A percentile compares a stretch with the other conserved stretches of the same genome.
Evolutionary conservation across 2,888 invertebrate genomes (phyloP).

Genomic region (Scaptomyza cyrtandrae): DNA sequence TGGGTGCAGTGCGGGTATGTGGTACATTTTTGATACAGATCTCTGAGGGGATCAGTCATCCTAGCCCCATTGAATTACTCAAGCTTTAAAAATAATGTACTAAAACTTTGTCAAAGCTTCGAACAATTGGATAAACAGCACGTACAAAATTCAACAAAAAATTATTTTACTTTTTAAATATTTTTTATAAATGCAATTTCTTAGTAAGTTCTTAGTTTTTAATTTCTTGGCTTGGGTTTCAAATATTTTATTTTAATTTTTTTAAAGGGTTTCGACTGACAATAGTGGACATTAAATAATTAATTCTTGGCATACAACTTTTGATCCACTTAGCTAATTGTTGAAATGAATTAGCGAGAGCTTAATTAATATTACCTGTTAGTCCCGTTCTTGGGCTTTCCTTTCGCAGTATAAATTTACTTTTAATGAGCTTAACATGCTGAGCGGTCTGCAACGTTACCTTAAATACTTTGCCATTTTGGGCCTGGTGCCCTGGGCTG

Average conservation of each 20-base stretch:
- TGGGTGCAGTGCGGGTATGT: too few species aligned
- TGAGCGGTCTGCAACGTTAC: conserved; percentile 56
- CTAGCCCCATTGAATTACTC: not conserved
- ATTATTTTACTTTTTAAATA: too few species aligned
- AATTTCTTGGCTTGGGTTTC: too few species aligned
- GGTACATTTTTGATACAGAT: not conserved
- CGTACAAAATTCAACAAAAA: too few species aligned
- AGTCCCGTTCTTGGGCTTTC: not conserved
- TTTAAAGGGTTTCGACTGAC: too few species aligned
- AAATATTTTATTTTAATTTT: too few species aligned
- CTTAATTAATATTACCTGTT: conserved; percentile 17
- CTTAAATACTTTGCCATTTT: conserved; percentile 69
- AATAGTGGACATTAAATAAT: too few species aligned
- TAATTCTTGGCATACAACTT: not conserved
- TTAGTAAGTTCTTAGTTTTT: too few species aligned
- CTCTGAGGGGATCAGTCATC: not conserved
- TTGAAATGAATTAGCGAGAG: conserved; percentile 24
- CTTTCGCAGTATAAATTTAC: conserved; percentile 3
- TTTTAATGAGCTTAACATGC: conserved; percentile 48
- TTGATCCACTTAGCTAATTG: conserved; percentile 39
- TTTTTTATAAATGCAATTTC: too few species aligned
- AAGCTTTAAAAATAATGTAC: not conserved
- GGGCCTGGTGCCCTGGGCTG: conserved; percentile 72
- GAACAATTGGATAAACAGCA: too few species aligned
- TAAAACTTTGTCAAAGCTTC: not conserved